These are phyloP conservation scores for Acanthacorydalis orientalis DNA, from an alignment of 2,888 invertebrate genomes.

Conservation along the genomic window DNA sequence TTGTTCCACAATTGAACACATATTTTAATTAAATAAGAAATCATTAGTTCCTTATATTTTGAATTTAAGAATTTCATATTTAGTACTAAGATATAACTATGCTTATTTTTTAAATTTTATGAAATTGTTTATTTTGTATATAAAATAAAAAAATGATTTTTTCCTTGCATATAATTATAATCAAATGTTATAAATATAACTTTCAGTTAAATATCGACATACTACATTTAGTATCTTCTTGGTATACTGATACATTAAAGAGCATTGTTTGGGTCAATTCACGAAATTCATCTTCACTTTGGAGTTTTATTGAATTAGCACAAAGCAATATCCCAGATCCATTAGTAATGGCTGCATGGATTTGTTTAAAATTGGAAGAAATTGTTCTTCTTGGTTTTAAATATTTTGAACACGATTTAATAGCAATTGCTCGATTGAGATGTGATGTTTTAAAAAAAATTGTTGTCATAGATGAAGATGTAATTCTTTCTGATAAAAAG, in stretches of 20 bases:
- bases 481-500: conserved; percentile 17
- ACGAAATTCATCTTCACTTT: conserved; percentile 10
- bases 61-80: no score
- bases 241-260: conserved; percentile 32
- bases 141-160: neutral
- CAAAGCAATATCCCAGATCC: conserved; percentile 31
- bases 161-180: no score
- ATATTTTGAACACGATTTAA: conserved; percentile 40
- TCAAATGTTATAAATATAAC: conserved; percentile 1
- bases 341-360: conserved; percentile 48
- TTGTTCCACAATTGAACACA: no score
- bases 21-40: no score
- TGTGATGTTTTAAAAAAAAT: conserved; percentile 34
- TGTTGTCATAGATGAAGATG: conserved; percentile 35
- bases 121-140: neutral
- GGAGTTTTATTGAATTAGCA: conserved; percentile 1
- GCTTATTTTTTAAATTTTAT: no score
- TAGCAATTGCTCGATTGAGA: conserved; percentile 45
- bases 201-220: conserved; percentile 34
- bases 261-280: conserved; percentile 47
- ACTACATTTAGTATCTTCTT: conserved; percentile 33
- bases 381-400: conserved; percentile 41
- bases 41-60: no score
- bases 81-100: no score
- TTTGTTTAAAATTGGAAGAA: conserved; percentile 38